Evolutionary conservation across 2,113 vertebrate genomes (phyloP), one percentile per base, ranked within the genome.

Genomic region (Eudyptes chrysolophus): DNA sequence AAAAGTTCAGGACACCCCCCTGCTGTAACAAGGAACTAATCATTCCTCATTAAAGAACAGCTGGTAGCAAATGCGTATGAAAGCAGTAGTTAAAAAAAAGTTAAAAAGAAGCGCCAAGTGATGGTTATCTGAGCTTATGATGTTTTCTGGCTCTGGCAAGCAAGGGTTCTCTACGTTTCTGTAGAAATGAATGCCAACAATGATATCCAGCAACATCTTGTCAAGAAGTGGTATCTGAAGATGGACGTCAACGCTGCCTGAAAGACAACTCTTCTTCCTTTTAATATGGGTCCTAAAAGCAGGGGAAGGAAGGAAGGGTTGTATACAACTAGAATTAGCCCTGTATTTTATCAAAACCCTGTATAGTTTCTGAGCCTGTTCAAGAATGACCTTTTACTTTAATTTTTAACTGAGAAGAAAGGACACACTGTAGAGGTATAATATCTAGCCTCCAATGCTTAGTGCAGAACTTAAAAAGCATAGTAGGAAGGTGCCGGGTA

Each of bases 321-420:
- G 44, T 19, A 16, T 15, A 15, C 24, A 54, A 19, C 13, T 49
- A 46, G 19, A 79, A 66, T 79, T 85, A 94, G 44, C 21, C 14
- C 36, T 42, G 13, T 49, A 17, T 82, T 95, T 84, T 79, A 51
- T 44, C 46, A 74, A 82, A 94, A 29, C 16, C 27, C 57, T 27
- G 4, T 17, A 2, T 32, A 36, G 32, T 77, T 87, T 93, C 44
- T 62, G 4, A 90, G 22, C 20, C 57, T 90, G 40, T 49, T 36
- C 54, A 70, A 36, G 34, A 76, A 74, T 44, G 48, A 84, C 10
- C 48, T 84, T 66, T 78, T 32, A 30, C 17, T 75, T 78, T 48
- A 32, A 51, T 70, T 84, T 92, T 89, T 78, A 88, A 84, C 32
- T 22, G 48, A 87, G 70, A 91, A 79, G 65, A 84, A 70, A 80